Base-by-base conservation (phyloP, 92 coral and sea anemone genomes). In the Micromussa lordhowensis region DNA sequence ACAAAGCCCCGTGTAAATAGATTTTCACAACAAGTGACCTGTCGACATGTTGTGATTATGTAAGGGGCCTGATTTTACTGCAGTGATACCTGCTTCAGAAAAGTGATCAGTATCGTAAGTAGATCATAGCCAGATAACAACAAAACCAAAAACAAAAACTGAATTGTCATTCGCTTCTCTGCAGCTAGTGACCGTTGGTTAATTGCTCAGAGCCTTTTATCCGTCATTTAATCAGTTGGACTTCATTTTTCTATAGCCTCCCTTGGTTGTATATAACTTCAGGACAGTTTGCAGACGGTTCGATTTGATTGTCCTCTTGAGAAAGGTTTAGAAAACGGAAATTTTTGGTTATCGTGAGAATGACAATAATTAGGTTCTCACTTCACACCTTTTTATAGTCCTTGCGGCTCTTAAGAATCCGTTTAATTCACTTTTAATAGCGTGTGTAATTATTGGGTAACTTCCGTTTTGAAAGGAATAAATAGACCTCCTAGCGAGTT, bases 401-500 rank as follows among this genome's bases (percentile, higher is more conserved):
- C 73, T 94, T 92, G 96, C 89, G 94, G 92, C 93, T 91, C 88
- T 93, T 88, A 78, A 95, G 92, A 94, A 91, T 85, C 83, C 75
- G 24, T 85, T 80, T 94, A 95, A 95, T 93, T 87, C 93, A 79
- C 75, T 90, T 92, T 95, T 94, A 95, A 95, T 95, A 88, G 98
- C 57, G 82, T 86, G 83, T 88, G 92, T 92, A 94, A 92, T 95
- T 94, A 95, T 89, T 85, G 90, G 82, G 92, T 88, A 87, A 91
- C 96, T 88, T 93, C 96, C 95, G 94, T 91, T 89, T 85, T 75
- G 88, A 90, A 81, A 89, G 68, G 87, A 88, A 83, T 91, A 95
- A 90, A 94, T 88, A 92, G 98, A 94, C 98, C 98, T 92, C 98
- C 98, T 92, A 87, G 92, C 40, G 96, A n/a, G 98, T 49, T 82